Base-by-base conservation (phyloP, 2,113 vertebrate genomes). In the Nesoenas mayeri region DNA sequence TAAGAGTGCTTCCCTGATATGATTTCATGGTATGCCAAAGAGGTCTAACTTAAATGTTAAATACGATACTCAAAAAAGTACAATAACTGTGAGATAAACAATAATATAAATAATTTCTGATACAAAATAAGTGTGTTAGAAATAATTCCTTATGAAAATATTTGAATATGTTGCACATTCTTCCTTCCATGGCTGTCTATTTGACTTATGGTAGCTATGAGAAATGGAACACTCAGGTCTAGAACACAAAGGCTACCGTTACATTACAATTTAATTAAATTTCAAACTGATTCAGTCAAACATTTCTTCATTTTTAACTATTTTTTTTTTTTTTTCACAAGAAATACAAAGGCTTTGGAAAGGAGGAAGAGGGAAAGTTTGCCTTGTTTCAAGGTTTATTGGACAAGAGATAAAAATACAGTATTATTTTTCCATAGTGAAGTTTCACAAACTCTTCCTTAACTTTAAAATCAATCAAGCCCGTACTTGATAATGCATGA, bases 321-420 rank as follows among this genome's bases (percentile, higher is more conserved):
- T 36, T 19, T n/a, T 38, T 58, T 61, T 19, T n/a, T 28, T 61
- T n/a, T 58, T 26, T 1, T 7, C 17, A 25, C 2, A 2, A 48
- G 9, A 53, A 67, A n/a, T n/a, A 26, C 5, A 54, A 71, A 69
- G 6, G 0, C 2, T 61, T 40, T 53, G 19, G 42, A 72, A 69
- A 73, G 8, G 19, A 34, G 6, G 6, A 73, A 2, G 3, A 1
- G 4, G 5, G 10, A 60, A 53, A 62, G 0, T 17, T 32, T 50
- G 2, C 36, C 2, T 11, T 26, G 3, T 53, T 54, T 47, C 4
- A 62, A 60, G 12, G 1, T 38, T 75, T 72, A 17, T n/a, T 86
- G 20, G 70, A 42, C 71, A 53, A 42, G 1, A 69, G 2, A 31
- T 11, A 26, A 61, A 78, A 67, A 28, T 3, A 16, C 5, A 84